Evolutionary conservation across 2,888 invertebrate genomes (phyloP).

Genomic region (Sphecodes monilicornis): DNA sequence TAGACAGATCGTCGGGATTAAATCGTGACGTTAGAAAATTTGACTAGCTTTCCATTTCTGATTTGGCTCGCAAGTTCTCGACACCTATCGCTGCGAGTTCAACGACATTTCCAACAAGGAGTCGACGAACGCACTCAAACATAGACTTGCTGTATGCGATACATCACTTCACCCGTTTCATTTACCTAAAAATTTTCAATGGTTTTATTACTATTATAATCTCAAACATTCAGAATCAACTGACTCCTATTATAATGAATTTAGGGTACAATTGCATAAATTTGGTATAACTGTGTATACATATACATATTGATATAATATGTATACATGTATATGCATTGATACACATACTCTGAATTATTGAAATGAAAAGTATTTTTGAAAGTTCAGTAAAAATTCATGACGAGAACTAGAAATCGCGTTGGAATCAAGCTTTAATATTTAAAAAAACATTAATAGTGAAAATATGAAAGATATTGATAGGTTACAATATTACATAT

Average conservation of each 20-base stretch:
- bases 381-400: neutral
- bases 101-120: conserved; percentile 26
- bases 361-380: neutral
- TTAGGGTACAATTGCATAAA: neutral
- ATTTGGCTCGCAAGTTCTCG: conserved; percentile 42
- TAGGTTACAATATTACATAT: neutral
- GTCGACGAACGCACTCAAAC: conserved; percentile 5
- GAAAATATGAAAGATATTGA: neutral
- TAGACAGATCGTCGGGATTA: conserved; percentile 49
- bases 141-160: conserved; percentile 5
- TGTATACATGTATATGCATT: neutral
- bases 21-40: conserved; percentile 44
- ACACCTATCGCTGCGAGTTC: conserved; percentile 45
- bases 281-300: neutral
- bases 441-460: neutral
- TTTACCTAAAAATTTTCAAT: neutral
- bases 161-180: neutral
- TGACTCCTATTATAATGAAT: neutral
- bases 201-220: neutral
- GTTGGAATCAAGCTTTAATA: neutral
- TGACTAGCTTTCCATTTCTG: conserved; percentile 34
- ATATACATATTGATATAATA: no score
- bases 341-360: neutral
- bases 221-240: neutral
- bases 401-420: neutral